Conservation (phyloP, 30 jellyfish, hydroid and myxozoan species). For the Rhopilema esculentum region DNA sequence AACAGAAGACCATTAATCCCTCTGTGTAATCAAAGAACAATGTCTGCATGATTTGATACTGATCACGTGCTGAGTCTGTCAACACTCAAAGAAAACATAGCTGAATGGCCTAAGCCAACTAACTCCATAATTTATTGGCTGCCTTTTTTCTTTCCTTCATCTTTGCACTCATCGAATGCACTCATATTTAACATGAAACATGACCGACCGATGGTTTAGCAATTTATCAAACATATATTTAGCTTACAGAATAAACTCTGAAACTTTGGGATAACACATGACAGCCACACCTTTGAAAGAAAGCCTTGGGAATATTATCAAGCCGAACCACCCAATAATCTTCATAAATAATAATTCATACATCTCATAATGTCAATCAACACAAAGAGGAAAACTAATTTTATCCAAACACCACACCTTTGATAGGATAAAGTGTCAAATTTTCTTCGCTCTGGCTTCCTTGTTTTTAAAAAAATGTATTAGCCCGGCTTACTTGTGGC, state of each 20-base stretch:
- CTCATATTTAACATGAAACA: too few species aligned
- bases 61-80: not conserved
- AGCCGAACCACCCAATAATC: too few species aligned
- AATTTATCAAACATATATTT: too few species aligned
- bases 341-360: too few species aligned
- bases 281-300: too few species aligned
- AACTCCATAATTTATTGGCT: not conserved
- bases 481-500: not conserved
- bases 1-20: not conserved
- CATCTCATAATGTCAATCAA: too few species aligned
- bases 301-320: too few species aligned
- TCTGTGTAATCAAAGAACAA: not conserved
- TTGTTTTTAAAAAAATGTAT: too few species aligned
- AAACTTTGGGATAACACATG: too few species aligned
- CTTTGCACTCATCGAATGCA: not conserved
- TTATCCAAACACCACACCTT: not conserved
- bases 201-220: too few species aligned
- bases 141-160: not conserved
- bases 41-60: not conserved
- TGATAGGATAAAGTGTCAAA: not conserved
- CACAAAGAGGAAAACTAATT: not conserved
- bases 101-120: not conserved
- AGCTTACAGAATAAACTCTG: too few species aligned
- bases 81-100: not conserved
- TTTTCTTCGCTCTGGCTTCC: too few species aligned